These are phyloP conservation scores for Cecidostiba fungosa DNA, from an alignment of 2,888 invertebrate species.

Conservation along the genomic window DNA sequence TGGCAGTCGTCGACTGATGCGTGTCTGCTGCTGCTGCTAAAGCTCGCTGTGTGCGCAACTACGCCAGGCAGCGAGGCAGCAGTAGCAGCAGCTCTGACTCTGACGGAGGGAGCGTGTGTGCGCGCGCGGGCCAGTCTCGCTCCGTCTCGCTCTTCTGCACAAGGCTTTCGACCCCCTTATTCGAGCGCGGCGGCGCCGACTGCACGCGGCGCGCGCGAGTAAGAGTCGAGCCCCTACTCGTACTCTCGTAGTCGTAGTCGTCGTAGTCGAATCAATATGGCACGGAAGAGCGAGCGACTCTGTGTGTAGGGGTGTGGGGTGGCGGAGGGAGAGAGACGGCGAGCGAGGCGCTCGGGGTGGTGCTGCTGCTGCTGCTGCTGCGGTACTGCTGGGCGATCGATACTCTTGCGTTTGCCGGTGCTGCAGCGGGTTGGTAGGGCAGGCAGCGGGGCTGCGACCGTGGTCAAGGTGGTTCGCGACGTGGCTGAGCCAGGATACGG, in stretches of 20 bases:
- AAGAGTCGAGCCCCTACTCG: constrained; percentile 14
- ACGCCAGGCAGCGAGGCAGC: not conserved
- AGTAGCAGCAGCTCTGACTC: constrained; percentile 26
- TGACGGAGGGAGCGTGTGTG: not conserved
- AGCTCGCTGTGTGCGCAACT: constrained; percentile 9
- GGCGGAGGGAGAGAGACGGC: not conserved
- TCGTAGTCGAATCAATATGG: constrained; percentile 25
- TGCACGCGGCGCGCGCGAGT: constrained; percentile 6
- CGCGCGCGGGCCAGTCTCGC: not conserved
- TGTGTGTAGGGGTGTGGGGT: not conserved
- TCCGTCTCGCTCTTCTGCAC: constrained; percentile 11
- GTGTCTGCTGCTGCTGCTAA: constrained; percentile 3
- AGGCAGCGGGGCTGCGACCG: not conserved
- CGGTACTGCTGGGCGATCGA: not conserved
- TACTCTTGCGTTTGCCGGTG: not conserved
- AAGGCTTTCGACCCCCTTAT: constrained; percentile 44
- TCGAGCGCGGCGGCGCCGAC: constrained; percentile 29
- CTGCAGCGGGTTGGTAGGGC: constrained; percentile 12
- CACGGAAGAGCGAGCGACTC: constrained; percentile 4
- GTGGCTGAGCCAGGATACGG: not conserved
- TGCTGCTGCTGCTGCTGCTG: not conserved
- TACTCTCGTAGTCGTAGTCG: not conserved
- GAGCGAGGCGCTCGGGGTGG: not conserved
- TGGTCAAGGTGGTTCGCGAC: not conserved
- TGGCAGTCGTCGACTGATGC: not conserved